phyloP scores from a whole-genome alignment of 2,797 vertebrate species.

The Lagocephalus sceleratus region DNA sequence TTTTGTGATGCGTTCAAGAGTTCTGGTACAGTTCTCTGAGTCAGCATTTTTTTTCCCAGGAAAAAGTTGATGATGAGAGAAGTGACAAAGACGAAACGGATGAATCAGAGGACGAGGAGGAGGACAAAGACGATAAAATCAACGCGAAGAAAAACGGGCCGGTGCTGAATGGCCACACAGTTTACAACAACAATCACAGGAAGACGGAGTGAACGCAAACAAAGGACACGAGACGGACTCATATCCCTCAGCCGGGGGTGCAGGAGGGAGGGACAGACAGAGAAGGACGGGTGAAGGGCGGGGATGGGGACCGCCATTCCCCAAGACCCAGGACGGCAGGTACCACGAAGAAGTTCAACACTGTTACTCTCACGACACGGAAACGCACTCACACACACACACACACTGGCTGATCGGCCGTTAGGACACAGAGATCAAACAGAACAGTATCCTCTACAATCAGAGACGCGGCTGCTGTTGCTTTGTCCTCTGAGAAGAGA shows the following conservation, averaged over 20 bases:
- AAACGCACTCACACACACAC: slow-evolving; percentile 37
- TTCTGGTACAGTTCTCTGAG: no score
- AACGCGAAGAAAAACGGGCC: slow-evolving; percentile 76
- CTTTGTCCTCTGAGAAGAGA: slow-evolving; percentile 36
- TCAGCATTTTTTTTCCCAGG: slow-evolving; percentile 35
- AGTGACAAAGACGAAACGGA: slow-evolving; percentile 92
- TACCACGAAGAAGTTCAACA: slow-evolving; percentile 48
- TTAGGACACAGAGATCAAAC: slow-evolving; percentile 46
- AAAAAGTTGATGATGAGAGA: slow-evolving; percentile 90
- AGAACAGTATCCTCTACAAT: slow-evolving; percentile 47
- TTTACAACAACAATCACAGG: slow-evolving; percentile 87
- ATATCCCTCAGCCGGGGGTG: slow-evolving; percentile 36
- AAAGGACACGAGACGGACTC: slow-evolving; percentile 46
- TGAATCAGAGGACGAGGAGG: slow-evolving; percentile 68
- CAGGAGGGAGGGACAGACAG: slow-evolving; percentile 23
- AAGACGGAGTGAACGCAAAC: slow-evolving; percentile 82
- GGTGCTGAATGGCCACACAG: slow-evolving; percentile 81
- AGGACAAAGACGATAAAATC: slow-evolving; percentile 45
- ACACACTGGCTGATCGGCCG: slow-evolving; percentile 34
- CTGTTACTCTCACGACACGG: slow-evolving; percentile 50
- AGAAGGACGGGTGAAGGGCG: slow-evolving; percentile 18
- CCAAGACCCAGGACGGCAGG: slow-evolving; percentile 44
- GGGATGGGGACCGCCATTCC: slow-evolving; percentile 16
- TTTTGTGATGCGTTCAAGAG: no score
- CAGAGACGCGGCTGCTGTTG: slow-evolving; percentile 18